Evolutionary conservation across 1,140 invertebrate genomes (phyloP).

Genomic region (Drosophila subobscura): DNA sequence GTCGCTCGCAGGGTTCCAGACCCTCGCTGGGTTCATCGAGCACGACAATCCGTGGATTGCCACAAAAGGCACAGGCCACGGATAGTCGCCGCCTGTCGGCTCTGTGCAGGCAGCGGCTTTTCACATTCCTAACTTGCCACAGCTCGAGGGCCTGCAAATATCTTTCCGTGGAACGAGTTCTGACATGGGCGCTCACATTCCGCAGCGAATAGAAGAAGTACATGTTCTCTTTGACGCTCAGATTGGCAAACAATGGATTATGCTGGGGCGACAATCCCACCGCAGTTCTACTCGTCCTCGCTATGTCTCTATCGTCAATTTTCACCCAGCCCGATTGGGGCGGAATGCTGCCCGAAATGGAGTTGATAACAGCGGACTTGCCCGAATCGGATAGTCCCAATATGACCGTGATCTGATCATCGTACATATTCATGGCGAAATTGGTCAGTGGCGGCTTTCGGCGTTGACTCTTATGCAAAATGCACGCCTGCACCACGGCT

Average conservation of each 20-base stretch:
- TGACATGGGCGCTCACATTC: not conserved
- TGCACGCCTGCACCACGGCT: slow-evolving; percentile 3
- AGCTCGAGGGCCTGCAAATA: slow-evolving; percentile 23
- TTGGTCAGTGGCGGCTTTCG: slow-evolving; percentile 4
- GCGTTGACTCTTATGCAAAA: not conserved
- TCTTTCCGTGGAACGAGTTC: not conserved
- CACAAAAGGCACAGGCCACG: slow-evolving; percentile 16
- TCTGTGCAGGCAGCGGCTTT: not conserved
- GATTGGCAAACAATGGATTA: slow-evolving; percentile 8
- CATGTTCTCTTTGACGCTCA: slow-evolving; percentile 12
- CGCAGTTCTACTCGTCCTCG: not conserved
- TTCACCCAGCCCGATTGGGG: slow-evolving; percentile 4
- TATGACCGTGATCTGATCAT: slow-evolving; percentile 25
- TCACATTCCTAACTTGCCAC: not conserved
- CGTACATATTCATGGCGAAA: slow-evolving; percentile 34
- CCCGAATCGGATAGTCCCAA: slow-evolving; percentile 23
- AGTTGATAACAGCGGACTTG: slow-evolving; percentile 8
- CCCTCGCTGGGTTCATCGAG: slow-evolving; percentile 25
- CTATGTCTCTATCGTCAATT: slow-evolving; percentile 12
- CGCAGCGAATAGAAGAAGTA: slow-evolving; percentile 10
- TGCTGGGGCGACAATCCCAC: slow-evolving; percentile 17
- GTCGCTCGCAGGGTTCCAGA: slow-evolving; percentile 15
- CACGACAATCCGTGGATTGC: slow-evolving; percentile 4
- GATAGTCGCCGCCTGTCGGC: slow-evolving; percentile 9
- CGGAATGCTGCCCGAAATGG: slow-evolving; percentile 16